Evolutionary conservation across 2,888 invertebrate genomes (phyloP), one percentile per base, ranked within the genome.

Genomic region (Tridacna crocea): DNA sequence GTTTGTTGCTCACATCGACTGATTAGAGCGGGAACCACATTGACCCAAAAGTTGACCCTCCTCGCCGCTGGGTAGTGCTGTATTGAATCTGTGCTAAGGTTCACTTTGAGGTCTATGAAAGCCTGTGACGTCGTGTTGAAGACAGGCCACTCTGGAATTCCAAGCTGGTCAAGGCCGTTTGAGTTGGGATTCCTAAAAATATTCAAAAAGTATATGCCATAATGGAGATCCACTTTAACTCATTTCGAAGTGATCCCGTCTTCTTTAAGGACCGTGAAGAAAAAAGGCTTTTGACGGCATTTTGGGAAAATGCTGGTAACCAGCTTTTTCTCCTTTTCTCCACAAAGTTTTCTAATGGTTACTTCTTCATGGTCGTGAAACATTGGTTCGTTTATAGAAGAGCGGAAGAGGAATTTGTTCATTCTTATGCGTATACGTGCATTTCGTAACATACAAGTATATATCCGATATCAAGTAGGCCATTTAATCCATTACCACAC

Each of bases 11-110:
- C 61, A n/a, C 61, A 61, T 22, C 22, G 13, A 17, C 22, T 19
- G 19, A 13, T 10, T 0, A 61, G 26, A 26, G 12, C 26, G 17
- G 27, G 27, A 24, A 77, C 77, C 19, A 84, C 66, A 22, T 77
- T 73, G 6, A 74, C 72, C 84, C 84, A 84, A 74, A 84, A 84
- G 55, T 65, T 75, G 24, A 84, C 61, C 6, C 77, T 72, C 11
- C 68, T 17, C 6, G 81, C 79, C 6, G 77, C 79, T 0, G 79
- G 81, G 15, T 75, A 76, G 26, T 68, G 68, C 55, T 81, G 75
- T 8, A 77, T 72, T 0, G 84, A 80, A 0, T 47, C 22, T 51
- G 76, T 55, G 6, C 79, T 84, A 17, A 81, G 76, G 48, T 81
- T 81, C 17, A 66, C 17, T 17, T 76, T 70, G 6, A 84, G 48